Conservation (phyloP, 2,113 vertebrate genomes). For the Prionailurus viverrinus region DNA sequence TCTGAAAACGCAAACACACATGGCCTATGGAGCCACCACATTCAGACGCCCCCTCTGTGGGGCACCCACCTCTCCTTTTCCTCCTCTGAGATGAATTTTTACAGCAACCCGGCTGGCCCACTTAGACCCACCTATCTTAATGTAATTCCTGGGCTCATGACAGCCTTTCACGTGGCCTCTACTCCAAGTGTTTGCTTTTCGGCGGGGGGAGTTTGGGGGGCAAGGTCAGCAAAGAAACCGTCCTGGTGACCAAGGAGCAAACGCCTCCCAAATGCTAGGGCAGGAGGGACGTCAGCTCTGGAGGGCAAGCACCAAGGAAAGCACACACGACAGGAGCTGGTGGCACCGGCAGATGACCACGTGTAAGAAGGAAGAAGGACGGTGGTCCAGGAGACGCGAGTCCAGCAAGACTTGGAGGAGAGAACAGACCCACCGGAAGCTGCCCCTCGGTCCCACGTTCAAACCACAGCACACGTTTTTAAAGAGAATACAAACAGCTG, state of each 20-base stretch:
- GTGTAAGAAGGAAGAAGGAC: background rate
- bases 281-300: background rate
- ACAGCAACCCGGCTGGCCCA: background rate
- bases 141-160: background rate
- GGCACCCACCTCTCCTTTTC: background rate
- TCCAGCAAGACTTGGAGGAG: background rate
- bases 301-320: background rate
- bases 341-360: rapidly evolving
- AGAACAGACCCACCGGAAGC: background rate
- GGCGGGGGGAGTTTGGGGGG: background rate
- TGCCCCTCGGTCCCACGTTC: background rate
- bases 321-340: rapidly evolving
- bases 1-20: rapidly evolving
- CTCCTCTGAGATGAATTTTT: too few relatives aligned
- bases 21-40: rapidly evolving
- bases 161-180: rapidly evolving
- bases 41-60: rapidly evolving
- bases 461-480: background rate
- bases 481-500: background rate
- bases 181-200: background rate
- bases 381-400: rapidly evolving
- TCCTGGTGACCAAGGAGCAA: background rate
- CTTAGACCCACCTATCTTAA: rapidly evolving
- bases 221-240: background rate
- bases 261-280: background rate